These are phyloP conservation scores for Aphelocoma californica DNA, from an alignment of 2,797 vertebrate species.

Conservation along the genomic window DNA sequence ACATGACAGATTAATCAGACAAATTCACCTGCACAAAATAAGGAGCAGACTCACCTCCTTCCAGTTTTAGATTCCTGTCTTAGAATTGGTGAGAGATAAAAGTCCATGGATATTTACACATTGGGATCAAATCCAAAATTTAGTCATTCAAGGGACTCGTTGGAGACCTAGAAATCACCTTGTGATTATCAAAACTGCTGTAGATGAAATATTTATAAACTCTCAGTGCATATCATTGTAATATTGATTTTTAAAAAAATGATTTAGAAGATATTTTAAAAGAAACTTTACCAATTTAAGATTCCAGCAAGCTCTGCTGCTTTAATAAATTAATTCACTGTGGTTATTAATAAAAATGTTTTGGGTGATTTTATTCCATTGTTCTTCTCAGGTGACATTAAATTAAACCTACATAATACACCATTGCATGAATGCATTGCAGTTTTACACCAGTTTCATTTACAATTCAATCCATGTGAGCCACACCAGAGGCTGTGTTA, in stretches of 20 bases:
- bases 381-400: not conserved
- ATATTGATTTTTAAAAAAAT: not conserved
- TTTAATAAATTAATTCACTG: not conserved
- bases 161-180: not conserved
- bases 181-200: not conserved
- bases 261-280: not conserved
- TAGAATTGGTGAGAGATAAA: not conserved
- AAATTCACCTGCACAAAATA: not conserved
- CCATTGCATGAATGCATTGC: not conserved
- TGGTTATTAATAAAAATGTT: not conserved
- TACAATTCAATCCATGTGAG: not conserved
- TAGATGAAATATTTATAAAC: not conserved
- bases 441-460: conserved; percentile 16
- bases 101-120: not conserved
- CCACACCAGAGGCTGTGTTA: not conserved
- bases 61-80: not conserved
- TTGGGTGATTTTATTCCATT: not conserved
- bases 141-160: not conserved
- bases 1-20: not conserved
- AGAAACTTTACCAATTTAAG: not conserved
- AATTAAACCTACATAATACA: not conserved
- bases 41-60: not conserved
- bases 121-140: not conserved
- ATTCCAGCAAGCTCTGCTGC: not conserved
- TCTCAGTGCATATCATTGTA: not conserved